These are phyloP conservation scores for Nymphalis io DNA, from an alignment of 1,140 invertebrate genomes.

Conservation along the genomic window DNA sequence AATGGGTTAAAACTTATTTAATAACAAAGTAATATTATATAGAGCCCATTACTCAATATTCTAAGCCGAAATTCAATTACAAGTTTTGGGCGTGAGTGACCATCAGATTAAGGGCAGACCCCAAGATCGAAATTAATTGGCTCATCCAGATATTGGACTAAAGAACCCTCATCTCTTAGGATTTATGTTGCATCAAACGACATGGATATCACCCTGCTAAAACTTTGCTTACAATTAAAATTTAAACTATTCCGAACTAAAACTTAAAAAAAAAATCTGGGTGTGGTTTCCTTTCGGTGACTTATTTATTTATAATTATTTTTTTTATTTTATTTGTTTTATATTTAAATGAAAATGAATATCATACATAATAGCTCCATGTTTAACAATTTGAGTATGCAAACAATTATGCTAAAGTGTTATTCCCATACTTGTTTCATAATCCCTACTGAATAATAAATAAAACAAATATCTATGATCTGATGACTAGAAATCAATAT, in stretches of 20 bases:
- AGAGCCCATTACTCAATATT: conserved; percentile 66
- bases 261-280: not conserved
- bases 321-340: too few species aligned
- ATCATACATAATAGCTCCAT: too few species aligned
- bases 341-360: too few species aligned
- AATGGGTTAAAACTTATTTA: conserved; percentile 7
- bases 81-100: conserved; percentile 78
- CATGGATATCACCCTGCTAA: conserved; percentile 37
- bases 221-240: conserved; percentile 43
- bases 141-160: conserved; percentile 73
- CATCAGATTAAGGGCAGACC: conserved; percentile 75
- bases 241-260: not conserved
- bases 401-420: too few species aligned
- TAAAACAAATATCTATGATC: conserved; percentile 13
- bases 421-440: conserved; percentile 16
- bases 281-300: too few species aligned
- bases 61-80: conserved; percentile 77
- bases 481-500: conserved; percentile 16
- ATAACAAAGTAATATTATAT: conserved; percentile 38
- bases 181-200: conserved; percentile 67
- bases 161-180: conserved; percentile 71
- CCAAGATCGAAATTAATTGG: conserved; percentile 78
- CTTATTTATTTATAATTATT: too few species aligned
- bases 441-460: conserved; percentile 28
- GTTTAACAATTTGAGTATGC: too few species aligned